Evolutionary conservation across 2,888 invertebrate species (phyloP).

Genomic region (Tachina grossa): DNA sequence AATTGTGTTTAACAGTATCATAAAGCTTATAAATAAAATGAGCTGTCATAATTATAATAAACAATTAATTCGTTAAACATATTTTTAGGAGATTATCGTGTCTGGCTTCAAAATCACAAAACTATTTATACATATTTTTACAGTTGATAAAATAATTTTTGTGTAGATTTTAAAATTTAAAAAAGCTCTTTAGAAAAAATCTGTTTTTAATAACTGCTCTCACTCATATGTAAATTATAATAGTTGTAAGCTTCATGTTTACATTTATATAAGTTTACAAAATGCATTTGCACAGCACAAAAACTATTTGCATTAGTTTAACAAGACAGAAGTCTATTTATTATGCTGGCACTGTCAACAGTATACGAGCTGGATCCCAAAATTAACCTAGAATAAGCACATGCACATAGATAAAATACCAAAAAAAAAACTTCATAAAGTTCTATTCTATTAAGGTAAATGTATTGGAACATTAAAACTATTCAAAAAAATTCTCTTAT

Average conservation of each 20-base stretch:
- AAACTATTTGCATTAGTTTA: constrained; percentile 46
- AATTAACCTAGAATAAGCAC: too few species aligned
- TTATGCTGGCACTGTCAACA: constrained; percentile 3
- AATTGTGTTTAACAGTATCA: background rate
- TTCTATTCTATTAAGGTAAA: too few species aligned
- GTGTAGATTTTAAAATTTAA: background rate
- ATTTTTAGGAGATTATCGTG: constrained; percentile 4
- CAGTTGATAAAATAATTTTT: background rate
- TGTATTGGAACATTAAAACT: too few species aligned
- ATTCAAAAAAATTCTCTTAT: too few species aligned
- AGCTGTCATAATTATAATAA: constrained; percentile 17
- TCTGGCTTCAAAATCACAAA: background rate
- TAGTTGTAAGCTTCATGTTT: constrained; percentile 50
- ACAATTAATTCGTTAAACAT: background rate
- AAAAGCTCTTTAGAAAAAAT: background rate
- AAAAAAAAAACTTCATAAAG: too few species aligned
- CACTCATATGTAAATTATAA: constrained; percentile 31
- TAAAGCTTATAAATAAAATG: background rate
- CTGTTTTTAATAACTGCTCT: constrained; percentile 1
- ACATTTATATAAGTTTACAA: constrained; percentile 28
- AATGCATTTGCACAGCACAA: constrained; percentile 1
- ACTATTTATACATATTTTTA: background rate
- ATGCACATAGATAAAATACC: too few species aligned
- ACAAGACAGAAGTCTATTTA: constrained; percentile 46
- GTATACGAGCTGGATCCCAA: background rate